Conservation (phyloP, 2,113 vertebrate species). For the Callospermophilus lateralis region DNA sequence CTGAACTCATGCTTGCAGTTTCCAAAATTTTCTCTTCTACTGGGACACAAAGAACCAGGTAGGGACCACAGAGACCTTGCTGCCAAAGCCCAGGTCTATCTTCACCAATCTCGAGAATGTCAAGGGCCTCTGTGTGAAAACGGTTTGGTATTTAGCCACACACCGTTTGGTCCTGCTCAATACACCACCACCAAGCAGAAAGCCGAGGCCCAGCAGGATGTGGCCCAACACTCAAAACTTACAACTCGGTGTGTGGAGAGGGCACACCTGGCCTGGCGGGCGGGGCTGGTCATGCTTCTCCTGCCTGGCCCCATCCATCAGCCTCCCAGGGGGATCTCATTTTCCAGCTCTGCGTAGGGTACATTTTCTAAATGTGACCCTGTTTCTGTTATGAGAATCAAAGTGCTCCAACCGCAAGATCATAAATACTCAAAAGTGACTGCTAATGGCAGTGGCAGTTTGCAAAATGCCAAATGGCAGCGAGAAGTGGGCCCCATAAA, state of each 20-base stretch:
- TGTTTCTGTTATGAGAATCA: conserved; percentile 72
- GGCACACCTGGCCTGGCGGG: background rate
- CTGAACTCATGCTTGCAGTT: background rate
- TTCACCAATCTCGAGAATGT: background rate
- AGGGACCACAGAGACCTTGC: background rate
- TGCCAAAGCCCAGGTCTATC: conserved; percentile 10
- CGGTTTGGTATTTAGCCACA: background rate
- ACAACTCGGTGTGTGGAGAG: background rate
- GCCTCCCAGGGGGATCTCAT: conserved; percentile 61
- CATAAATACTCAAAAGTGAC: conserved; percentile 78
- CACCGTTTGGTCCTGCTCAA: background rate
- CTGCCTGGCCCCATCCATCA: conserved; percentile 7
- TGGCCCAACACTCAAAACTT: background rate
- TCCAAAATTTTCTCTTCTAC: background rate
- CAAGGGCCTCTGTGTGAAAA: background rate
- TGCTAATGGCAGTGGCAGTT: conserved; percentile 64
- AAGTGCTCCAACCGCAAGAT: conserved; percentile 58
- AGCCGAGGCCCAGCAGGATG: background rate
- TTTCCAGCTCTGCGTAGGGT: conserved; percentile 43
- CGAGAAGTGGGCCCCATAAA: conserved; percentile 28
- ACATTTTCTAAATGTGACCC: conserved; percentile 73
- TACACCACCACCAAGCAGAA: background rate
- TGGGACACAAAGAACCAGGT: background rate
- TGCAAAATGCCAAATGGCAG: conserved; percentile 78
- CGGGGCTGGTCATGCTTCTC: background rate